phyloP scores from a whole-genome alignment of 2,797 vertebrate genomes.

The Melanotaenia trifasciata region DNA sequence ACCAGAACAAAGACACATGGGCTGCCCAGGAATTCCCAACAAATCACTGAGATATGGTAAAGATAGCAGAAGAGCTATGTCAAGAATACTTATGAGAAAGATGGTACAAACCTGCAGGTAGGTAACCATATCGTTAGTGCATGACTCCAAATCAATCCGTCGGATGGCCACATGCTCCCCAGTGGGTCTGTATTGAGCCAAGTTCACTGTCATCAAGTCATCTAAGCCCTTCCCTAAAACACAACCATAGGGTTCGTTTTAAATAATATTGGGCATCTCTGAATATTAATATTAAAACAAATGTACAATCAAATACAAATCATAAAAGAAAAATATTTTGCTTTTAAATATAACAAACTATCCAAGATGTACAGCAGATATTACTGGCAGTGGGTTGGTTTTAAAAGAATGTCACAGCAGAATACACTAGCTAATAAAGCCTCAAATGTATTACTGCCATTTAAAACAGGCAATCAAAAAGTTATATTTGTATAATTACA shows the following conservation, averaged over 20 bases:
- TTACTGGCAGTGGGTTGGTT: background rate
- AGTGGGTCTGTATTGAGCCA: constrained; percentile 91
- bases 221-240: constrained; percentile 92
- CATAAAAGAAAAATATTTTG: background rate
- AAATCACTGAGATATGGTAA: constrained; percentile 3
- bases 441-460: background rate
- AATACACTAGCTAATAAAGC: background rate
- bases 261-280: background rate
- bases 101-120: constrained; percentile 91
- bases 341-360: background rate
- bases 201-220: constrained; percentile 94
- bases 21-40: constrained; percentile 1
- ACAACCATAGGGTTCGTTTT: constrained; percentile 5
- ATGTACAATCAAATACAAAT: constrained; percentile 2
- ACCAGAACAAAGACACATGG: background rate
- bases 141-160: constrained; percentile 93
- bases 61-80: constrained; percentile 3
- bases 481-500: background rate
- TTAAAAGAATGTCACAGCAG: background rate
- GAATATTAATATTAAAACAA: constrained; percentile 1
- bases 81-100: background rate
- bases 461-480: background rate
- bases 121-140: constrained; percentile 96
- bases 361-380: background rate
- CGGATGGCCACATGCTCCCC: constrained; percentile 92